A percentile compares a stretch with the other conserved stretches of the same genome.
Evolutionary conservation across 2,113 vertebrate genomes (phyloP).

Genomic region (Panthera tigris): DNA sequence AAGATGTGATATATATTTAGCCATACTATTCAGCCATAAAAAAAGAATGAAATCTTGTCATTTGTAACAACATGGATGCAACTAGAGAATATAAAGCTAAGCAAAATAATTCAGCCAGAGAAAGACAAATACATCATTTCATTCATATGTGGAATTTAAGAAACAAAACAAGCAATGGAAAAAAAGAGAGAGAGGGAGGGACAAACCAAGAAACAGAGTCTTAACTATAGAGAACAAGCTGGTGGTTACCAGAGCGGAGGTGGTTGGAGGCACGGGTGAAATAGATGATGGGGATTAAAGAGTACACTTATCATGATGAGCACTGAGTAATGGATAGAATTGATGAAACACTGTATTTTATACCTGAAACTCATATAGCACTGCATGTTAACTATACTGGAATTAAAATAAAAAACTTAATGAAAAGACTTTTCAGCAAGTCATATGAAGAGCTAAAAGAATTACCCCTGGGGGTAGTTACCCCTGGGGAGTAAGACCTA

Average conservation of each 20-base stretch:
- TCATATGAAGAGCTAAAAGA: not conserved
- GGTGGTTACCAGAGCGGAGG: not conserved
- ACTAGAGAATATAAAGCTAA: not conserved
- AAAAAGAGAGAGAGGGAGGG: not conserved
- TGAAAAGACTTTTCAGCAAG: not conserved
- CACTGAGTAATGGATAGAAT: not conserved
- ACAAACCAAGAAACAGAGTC: not conserved
- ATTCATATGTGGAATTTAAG: too few relatives aligned
- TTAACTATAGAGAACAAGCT: not conserved
- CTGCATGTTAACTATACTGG: not conserved
- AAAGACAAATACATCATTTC: not conserved
- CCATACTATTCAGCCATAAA: not conserved
- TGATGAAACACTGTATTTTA: not conserved
- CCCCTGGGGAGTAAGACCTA: not conserved
- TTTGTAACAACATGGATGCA: not conserved
- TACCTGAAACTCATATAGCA: not conserved
- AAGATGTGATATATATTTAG: not conserved
- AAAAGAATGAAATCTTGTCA: not conserved
- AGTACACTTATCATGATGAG: not conserved
- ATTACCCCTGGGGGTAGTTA: not conserved
- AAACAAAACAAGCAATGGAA: too few relatives aligned
- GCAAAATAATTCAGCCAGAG: not conserved
- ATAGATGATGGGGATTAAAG: not conserved
- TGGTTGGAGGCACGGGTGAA: not conserved
- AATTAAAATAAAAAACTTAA: not conserved